Conservation (phyloP, 2,113 vertebrate genomes). For the Equus przewalskii region DNA sequence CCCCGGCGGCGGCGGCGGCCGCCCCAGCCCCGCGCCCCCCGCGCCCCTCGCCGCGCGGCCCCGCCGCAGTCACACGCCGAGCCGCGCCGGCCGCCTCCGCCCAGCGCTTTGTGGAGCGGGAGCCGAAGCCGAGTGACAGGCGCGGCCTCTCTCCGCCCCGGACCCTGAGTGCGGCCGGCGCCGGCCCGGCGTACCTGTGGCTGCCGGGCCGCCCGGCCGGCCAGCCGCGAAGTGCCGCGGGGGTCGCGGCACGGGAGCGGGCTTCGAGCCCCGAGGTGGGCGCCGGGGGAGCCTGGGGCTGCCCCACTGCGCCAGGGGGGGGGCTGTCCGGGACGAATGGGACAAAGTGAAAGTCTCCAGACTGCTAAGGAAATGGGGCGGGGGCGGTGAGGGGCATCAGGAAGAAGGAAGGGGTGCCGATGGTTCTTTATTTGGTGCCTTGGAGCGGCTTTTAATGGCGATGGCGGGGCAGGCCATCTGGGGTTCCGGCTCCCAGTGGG, state of each 20-base stretch:
- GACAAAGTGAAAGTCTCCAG: constrained; percentile 67
- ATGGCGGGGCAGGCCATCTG: background rate
- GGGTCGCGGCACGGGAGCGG: background rate
- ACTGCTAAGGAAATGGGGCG: background rate
- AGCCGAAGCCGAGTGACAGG: constrained; percentile 90
- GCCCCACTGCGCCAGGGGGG: background rate
- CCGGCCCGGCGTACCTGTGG: constrained; percentile 82
- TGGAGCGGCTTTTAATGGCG: background rate
- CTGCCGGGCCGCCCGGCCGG: constrained; percentile 29
- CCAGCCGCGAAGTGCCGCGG: background rate
- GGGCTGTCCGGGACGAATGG: background rate
- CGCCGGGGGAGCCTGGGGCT: background rate
- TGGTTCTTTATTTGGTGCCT: background rate
- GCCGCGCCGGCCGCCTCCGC: constrained; percentile 81
- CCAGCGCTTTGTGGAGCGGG: constrained; percentile 94
- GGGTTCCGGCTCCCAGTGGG: background rate
- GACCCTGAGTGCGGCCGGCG: constrained; percentile 85
- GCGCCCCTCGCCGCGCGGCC: constrained; percentile 77
- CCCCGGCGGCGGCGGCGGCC: constrained; percentile 26
- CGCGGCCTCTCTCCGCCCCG: constrained; percentile 77
- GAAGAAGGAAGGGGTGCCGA: background rate
- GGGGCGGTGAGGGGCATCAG: background rate
- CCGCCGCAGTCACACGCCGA: constrained; percentile 93
- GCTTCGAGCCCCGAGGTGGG: constrained; percentile 44
- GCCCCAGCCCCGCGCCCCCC: constrained; percentile 84